Percentiles rank a stretch among this genome's conserved stretches.
phyloP scores from a whole-genome alignment of 37 sponge, comb jelly and placozoan species.

The Theonella swinhoei region DNA sequence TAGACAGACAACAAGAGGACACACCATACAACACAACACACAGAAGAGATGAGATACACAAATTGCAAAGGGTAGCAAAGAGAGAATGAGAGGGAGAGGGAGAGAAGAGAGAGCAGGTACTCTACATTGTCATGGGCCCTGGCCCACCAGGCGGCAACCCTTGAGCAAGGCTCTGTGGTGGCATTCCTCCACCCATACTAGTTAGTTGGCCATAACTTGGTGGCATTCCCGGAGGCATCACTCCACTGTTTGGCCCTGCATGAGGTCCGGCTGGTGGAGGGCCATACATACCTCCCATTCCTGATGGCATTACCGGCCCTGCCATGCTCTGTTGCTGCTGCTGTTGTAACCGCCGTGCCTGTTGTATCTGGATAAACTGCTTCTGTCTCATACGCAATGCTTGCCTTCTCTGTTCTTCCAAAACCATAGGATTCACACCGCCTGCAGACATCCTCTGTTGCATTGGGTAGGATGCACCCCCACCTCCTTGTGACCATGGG shows the following conservation, averaged over 20 bases:
- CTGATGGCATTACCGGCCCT: not conserved
- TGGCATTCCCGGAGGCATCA: conserved; percentile 16
- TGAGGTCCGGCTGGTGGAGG: conserved; percentile 4
- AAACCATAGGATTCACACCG: not conserved
- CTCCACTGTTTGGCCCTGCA: not conserved
- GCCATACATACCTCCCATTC: conserved; percentile 6
- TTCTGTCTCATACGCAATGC: conserved; percentile 62
- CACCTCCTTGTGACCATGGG: conserved; percentile 19
- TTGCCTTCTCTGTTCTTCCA: conserved; percentile 25
- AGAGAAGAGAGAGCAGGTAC: not conserved
- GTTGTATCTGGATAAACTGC: conserved; percentile 50
- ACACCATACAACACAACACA: too few species aligned
- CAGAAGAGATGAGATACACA: too few species aligned
- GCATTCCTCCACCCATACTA: not conserved
- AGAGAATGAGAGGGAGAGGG: not conserved
- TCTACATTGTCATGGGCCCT: not conserved
- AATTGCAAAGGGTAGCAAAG: too few species aligned
- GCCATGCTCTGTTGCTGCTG: not conserved
- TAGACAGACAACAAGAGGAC: not conserved
- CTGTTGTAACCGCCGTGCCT: conserved; percentile 42
- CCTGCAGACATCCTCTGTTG: not conserved
- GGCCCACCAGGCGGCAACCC: not conserved
- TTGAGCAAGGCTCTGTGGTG: not conserved
- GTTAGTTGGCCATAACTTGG: not conserved
- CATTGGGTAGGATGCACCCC: not conserved